Conservation (phyloP, 2,113 vertebrate genomes). For the Fregetta grallaria region DNA sequence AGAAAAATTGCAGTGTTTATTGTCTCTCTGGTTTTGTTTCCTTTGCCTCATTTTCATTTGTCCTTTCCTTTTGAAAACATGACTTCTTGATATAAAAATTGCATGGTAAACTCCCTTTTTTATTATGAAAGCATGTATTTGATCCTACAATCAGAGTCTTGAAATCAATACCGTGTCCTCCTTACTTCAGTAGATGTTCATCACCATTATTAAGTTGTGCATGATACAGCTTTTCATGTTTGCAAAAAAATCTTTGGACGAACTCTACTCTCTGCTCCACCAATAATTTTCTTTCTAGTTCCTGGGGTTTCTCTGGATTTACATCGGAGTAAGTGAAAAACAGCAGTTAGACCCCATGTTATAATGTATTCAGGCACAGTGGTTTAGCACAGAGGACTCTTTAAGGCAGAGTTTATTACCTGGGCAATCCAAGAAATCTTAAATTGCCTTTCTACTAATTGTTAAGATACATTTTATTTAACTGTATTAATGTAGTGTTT, state of each 20-base stretch:
- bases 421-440: neutral
- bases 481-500: neutral
- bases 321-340: neutral
- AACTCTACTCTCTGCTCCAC: neutral
- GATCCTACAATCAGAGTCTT: neutral
- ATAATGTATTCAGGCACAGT: neutral
- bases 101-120: neutral
- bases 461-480: neutral
- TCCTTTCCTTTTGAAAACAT: neutral
- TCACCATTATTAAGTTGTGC: neutral
- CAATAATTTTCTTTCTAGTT: neutral
- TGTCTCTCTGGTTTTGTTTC: neutral
- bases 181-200: neutral
- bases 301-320: neutral
- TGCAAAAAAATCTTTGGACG: neutral
- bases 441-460: neutral
- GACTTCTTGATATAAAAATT: neutral
- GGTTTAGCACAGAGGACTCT: neutral
- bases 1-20: neutral
- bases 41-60: neutral
- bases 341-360: neutral
- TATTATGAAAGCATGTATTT: neutral
- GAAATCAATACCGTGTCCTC: neutral
- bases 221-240: neutral
- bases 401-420: neutral